Evolutionary conservation across 2,113 vertebrate species (phyloP), one percentile per base, ranked within the genome.

Genomic region (Odontesthes bonariensis): DNA sequence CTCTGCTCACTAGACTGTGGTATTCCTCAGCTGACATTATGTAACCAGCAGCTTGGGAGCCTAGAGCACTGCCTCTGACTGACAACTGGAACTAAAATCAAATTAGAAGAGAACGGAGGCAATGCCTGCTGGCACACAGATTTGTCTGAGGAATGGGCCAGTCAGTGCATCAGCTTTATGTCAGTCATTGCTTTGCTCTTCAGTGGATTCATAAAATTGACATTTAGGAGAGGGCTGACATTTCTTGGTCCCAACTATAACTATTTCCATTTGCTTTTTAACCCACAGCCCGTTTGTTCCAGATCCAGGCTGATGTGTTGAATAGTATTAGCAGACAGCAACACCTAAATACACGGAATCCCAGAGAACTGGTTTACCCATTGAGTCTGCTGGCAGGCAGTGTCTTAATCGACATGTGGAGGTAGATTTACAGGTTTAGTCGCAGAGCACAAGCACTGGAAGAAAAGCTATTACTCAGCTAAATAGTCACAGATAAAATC

Each of bases 11-110:
- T 60, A 86, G 87, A 89, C 77, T 67, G 75, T 82, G 75, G 68
- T 60, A 52, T 74, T 86, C 74, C 73, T 82, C 75, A 51, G 59
- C 77, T 80, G 56, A 61, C 54, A 67, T 91, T 91, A 88, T 82
- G 71, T 88, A 92, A 91, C 53, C 56, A 35, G 77, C 86, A 89
- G 84, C 79, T 71, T 55, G 55, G 57, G 52, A 77, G 53, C 77
- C 65, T 82, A 5, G 20, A 77, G 65, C 70, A 47, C 60, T 73
- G 69, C 67, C 57, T 81, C 82, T 75, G 79, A 85, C 80, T 75
- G 81, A 83, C 62, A 86, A 81, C 64, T 57, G 76, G 62, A 72
- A 71, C 76, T 79, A 40, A 73, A 84, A 89, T 89, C 73, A 80
- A 88, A 85, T 69, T 62, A 78, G 20, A n/a, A 78, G 20, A n/a